Evolutionary conservation across 2,888 invertebrate species (phyloP).

Genomic region (Nomada ferruginata): DNA sequence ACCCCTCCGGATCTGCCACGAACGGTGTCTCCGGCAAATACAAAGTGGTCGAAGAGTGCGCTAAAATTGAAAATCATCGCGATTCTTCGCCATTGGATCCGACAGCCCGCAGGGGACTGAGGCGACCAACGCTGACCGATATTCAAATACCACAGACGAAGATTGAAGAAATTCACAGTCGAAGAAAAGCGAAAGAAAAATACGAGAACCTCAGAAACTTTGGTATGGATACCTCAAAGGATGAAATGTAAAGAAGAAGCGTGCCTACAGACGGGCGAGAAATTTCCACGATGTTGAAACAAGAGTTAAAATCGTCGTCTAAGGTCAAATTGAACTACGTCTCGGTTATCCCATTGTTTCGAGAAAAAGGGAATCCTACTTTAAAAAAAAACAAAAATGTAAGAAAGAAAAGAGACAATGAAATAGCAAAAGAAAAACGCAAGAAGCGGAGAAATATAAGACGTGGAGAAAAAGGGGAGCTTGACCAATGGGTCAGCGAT

Average conservation of each 20-base stretch:
- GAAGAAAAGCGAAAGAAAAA: neutral
- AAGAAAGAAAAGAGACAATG: neutral
- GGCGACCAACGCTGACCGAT: conserved; percentile 1
- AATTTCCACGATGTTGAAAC: conserved; percentile 22
- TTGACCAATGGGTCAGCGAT: conserved; percentile 23
- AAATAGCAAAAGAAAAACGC: neutral
- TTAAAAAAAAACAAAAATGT: too few relatives aligned
- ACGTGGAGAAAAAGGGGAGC: neutral
- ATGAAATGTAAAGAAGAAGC: conserved; percentile 34
- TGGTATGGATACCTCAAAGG: neutral
- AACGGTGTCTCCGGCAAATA: neutral
- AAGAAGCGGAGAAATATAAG: neutral
- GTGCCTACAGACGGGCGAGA: neutral
- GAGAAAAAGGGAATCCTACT: neutral
- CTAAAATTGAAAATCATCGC: neutral
- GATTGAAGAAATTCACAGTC: neutral
- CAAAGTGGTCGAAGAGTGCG: neutral
- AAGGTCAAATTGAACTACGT: neutral
- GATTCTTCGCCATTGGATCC: neutral
- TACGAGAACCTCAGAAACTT: neutral
- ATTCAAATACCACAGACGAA: conserved; percentile 19
- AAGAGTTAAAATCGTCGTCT: conserved; percentile 19
- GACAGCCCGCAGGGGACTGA: neutral
- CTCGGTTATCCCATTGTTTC: too few relatives aligned
- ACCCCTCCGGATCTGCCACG: conserved; percentile 1